Evolutionary conservation across 2,797 vertebrate species (phyloP).

Genomic region (Octomys mimax): DNA sequence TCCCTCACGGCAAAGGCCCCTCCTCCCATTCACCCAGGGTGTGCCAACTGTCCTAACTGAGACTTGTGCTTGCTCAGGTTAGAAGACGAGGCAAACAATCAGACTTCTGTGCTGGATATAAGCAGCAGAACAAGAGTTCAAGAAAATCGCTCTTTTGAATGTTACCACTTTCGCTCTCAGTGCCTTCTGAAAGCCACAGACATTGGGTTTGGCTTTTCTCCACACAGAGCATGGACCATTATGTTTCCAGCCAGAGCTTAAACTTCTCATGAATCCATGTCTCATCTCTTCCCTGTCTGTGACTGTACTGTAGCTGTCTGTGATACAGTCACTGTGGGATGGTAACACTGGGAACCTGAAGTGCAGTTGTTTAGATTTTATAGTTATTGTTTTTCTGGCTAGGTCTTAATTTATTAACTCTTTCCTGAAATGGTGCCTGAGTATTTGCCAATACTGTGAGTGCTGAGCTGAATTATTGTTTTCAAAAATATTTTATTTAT

Average conservation of each 20-base stretch:
- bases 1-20: background rate
- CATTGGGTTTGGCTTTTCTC: background rate
- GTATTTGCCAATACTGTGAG: background rate
- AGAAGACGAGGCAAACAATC: background rate
- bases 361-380: background rate
- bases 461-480: background rate
- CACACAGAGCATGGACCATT: background rate
- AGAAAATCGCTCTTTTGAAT: background rate
- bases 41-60: background rate
- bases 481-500: too few species aligned
- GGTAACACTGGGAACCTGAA: background rate
- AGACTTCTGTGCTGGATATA: background rate
- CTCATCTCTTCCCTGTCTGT: background rate
- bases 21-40: background rate
- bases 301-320: background rate
- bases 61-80: background rate
- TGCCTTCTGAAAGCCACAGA: background rate
- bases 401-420: background rate
- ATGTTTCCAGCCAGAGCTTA: background rate
- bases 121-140: too few species aligned
- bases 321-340: background rate
- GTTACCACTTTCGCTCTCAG: background rate
- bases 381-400: background rate
- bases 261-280: background rate
- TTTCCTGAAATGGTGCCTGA: background rate